Evolutionary conservation across 2,113 vertebrate species (phyloP), one percentile per base, ranked within the genome.

Genomic region (Erythrolamprus reginae): DNA sequence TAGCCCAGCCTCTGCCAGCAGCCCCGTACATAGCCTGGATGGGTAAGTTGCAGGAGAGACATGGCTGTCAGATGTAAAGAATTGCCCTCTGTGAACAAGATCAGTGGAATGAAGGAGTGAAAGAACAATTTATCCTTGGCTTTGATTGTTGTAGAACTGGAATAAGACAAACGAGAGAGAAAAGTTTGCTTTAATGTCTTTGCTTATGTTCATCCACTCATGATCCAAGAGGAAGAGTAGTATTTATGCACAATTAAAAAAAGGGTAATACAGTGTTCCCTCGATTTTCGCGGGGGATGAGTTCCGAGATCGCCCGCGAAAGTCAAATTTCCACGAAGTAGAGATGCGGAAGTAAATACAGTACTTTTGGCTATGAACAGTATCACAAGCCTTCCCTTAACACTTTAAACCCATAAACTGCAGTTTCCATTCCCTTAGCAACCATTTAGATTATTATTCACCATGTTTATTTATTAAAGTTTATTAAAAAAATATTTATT

Each of bases 1-100:
- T 24, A 98, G 97, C 61, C 98, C 98, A 0, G 86, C 99, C 89
- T 98, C 98, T 89, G 98, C 98, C 94, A 99, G 99, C 97, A 99
- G 98, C 92, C 98, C 99, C 87, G 97, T 99, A 94, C 98, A 98
- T 95, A 97, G 95, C 3, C 95, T 97, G 33, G 98, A 97, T 5
- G 97, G 98, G 99, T 99, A 94, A 98, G 97, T 28, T 0, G 5
- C 84, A 90, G 45, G 1, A 23, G 42, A 28, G 21, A 85, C n/a
- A 17, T 19, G 55, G 55, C 61, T 77, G 51, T 1, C 7, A n/a
- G 56, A 3, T 33, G 38, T 52, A 55, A 23, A 2, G 33, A 42
- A 38, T 42, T 83, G 19, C 6, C 42, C 6, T 61, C 53, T 58
- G 45, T 8, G 21, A 28, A 15, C 33, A n/a, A 26, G 4, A 77